phyloP scores from a whole-genome alignment of 2,888 invertebrate genomes.

The Epinotia nisella region DNA sequence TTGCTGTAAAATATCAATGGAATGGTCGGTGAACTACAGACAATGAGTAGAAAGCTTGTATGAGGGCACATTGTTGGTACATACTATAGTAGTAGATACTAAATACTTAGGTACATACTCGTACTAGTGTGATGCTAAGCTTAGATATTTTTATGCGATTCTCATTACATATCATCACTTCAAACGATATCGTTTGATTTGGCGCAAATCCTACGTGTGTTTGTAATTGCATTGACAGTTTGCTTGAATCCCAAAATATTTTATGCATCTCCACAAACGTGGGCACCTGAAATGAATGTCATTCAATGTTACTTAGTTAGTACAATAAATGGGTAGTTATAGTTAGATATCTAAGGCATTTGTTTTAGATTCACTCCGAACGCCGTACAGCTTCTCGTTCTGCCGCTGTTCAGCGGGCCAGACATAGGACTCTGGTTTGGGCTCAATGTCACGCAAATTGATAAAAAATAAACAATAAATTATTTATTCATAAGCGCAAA shows the following conservation, averaged over 20 bases:
- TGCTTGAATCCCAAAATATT: constrained; percentile 59
- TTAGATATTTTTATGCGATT: constrained; percentile 64
- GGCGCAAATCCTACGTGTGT: constrained; percentile 68
- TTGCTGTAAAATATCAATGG: constrained; percentile 62
- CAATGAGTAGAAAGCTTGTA: too few species aligned
- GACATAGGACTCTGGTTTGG: too few species aligned
- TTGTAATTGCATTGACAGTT: constrained; percentile 62
- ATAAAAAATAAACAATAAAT: too few species aligned
- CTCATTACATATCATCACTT: constrained; percentile 66
- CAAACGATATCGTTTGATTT: constrained; percentile 67
- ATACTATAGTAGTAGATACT: not conserved
- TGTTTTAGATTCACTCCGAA: too few species aligned
- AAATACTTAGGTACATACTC: constrained; percentile 59
- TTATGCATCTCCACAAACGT: constrained; percentile 61
- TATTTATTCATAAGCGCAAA: too few species aligned
- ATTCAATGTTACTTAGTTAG: too few species aligned
- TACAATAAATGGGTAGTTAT: not conserved
- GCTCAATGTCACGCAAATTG: too few species aligned
- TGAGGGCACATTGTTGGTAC: not conserved
- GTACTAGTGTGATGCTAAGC: constrained; percentile 62
- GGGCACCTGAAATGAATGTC: constrained; percentile 60
- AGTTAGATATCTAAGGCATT: too few species aligned
- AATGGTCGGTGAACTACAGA: not conserved
- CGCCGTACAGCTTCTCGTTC: too few species aligned
- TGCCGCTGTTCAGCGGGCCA: too few species aligned